Percentiles rank a stretch among this genome's conserved stretches.
Evolutionary conservation across 2,113 vertebrate species (phyloP).

Genomic region (Tragelaphus scriptus): DNA sequence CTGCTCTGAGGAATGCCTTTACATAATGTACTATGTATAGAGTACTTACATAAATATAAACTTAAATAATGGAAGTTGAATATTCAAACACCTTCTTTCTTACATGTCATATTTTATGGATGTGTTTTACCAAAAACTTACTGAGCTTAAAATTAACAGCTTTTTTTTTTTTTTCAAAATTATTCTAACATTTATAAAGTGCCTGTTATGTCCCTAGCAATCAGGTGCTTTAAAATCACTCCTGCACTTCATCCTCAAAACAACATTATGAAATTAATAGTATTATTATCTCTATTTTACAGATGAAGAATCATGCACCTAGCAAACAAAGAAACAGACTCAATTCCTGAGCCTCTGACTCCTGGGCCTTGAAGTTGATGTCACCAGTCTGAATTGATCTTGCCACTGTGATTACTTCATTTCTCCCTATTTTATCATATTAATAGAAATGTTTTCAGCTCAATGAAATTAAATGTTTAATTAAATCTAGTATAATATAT

Average conservation of each 20-base stretch:
- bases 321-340: neutral
- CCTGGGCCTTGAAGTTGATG: neutral
- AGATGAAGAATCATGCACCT: neutral
- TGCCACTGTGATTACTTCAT: neutral
- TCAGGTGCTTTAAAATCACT: neutral
- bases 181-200: neutral
- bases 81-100: neutral
- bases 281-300: neutral
- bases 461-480: neutral
- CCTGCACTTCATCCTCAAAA: neutral
- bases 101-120: neutral
- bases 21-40: neutral
- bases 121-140: neutral
- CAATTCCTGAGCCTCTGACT: neutral
- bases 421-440: neutral
- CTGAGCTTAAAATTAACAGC: neutral
- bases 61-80: neutral
- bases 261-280: neutral
- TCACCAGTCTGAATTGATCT: neutral
- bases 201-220: neutral
- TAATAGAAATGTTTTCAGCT: neutral
- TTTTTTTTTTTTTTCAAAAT: neutral
- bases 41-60: rapidly evolving
- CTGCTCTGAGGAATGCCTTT: neutral
- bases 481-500: neutral